Percentiles rank a stretch among this genome's conserved stretches.
Conservation (phyloP, 2,888 invertebrate species). For the Marronus borbonicus region DNA sequence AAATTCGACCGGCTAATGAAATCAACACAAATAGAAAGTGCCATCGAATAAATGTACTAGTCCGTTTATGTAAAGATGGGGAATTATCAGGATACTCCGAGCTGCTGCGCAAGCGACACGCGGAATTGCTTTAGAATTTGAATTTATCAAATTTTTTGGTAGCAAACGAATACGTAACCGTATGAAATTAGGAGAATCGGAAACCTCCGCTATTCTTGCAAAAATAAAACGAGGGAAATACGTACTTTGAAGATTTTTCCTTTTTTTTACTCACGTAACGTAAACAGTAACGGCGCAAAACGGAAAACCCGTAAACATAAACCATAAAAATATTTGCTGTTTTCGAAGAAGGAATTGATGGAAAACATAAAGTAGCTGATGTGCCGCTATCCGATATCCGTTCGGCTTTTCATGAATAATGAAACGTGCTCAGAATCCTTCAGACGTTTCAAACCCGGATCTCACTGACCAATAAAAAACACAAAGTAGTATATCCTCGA, state of each 20-base stretch:
- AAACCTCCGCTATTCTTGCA: neutral
- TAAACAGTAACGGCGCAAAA: constrained; percentile 22
- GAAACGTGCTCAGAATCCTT: constrained; percentile 44
- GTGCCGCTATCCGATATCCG: constrained; percentile 42
- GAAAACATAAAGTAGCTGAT: constrained; percentile 43
- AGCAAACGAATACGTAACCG: neutral
- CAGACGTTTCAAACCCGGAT: constrained; percentile 33
- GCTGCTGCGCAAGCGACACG: too few relatives aligned
- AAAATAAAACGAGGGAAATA: constrained; percentile 13
- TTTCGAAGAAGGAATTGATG: constrained; percentile 40
- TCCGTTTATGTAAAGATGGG: constrained; percentile 1
- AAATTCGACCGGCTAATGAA: constrained; percentile 13
- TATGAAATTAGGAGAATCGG: neutral
- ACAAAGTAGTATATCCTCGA: constrained; percentile 29
- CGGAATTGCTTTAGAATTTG: too few relatives aligned
- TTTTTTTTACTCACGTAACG: constrained; percentile 22
- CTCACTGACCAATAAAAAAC: constrained; percentile 43
- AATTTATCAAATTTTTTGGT: too few relatives aligned
- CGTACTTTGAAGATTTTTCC: neutral
- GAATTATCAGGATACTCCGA: too few relatives aligned
- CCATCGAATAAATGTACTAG: constrained; percentile 11
- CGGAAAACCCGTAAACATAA: constrained; percentile 43
- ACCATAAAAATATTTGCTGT: constrained; percentile 46
- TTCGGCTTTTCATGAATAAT: constrained; percentile 45
- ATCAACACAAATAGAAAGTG: constrained; percentile 14